phyloP scores from a whole-genome alignment of 2,797 vertebrate species.

The Chanos chanos region DNA sequence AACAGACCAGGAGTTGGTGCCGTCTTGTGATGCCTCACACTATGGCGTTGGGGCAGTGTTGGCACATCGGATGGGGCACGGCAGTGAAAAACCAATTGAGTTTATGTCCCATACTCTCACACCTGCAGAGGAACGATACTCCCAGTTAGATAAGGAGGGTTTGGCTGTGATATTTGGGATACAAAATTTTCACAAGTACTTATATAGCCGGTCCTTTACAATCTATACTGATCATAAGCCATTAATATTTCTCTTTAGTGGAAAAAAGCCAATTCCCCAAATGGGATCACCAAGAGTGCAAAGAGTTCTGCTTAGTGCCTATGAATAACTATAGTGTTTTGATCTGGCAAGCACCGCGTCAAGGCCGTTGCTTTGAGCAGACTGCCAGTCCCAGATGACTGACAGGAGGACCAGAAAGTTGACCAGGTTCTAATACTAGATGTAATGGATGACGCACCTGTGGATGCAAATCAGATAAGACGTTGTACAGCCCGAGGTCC shows the following conservation, averaged over 20 bases:
- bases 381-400: not conserved
- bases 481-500: slow-evolving; percentile 21
- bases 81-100: slow-evolving; percentile 23
- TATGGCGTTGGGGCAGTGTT: slow-evolving; percentile 27
- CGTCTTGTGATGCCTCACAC: not conserved
- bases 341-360: slow-evolving; percentile 19
- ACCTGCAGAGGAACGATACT: slow-evolving; percentile 30
- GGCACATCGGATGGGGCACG: slow-evolving; percentile 34
- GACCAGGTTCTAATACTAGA: slow-evolving; percentile 15
- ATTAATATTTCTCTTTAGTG: slow-evolving; percentile 30
- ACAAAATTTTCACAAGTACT: slow-evolving; percentile 31
- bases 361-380: slow-evolving; percentile 31
- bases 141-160: slow-evolving; percentile 35
- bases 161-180: slow-evolving; percentile 36
- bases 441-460: not conserved
- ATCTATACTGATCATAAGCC: slow-evolving; percentile 39
- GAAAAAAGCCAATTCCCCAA: slow-evolving; percentile 34
- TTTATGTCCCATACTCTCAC: slow-evolving; percentile 25
- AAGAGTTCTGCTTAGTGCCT: slow-evolving; percentile 34
- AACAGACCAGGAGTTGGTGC: not conserved
- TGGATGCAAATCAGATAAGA: slow-evolving; percentile 4
- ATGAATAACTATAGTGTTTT: slow-evolving; percentile 38
- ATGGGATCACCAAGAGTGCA: slow-evolving; percentile 29
- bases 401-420: not conserved
- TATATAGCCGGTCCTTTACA: slow-evolving; percentile 23